Base-by-base conservation (phyloP, 2,797 vertebrate genomes). In the Philypnodon macrostomus region DNA sequence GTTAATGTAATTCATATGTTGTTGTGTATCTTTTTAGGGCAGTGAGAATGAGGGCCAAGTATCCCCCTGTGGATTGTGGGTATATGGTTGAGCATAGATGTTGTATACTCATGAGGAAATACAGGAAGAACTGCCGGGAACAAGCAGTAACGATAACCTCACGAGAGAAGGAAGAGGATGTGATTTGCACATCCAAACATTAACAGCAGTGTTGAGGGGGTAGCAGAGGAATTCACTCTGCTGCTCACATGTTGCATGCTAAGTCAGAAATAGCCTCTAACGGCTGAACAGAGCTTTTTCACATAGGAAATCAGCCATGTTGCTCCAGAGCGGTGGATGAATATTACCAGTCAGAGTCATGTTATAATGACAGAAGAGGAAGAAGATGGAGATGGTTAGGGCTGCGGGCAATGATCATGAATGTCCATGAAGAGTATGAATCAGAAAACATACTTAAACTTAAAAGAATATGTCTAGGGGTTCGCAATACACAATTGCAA, bases 161-260 rank as follows among this genome's bases (percentile, higher is more conserved):
- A 27, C 36, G 32, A 38, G 46, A 26, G 32, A 35, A 35, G 42
- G 31, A 53, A 8, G 29, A 53, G 19, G 34, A 61, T 27, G 31
- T 1, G 4, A 55, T 9, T 77, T 62, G 36, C 45, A 60, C 47
- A 54, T 60, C 73, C 64, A 50, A 69, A 61, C 51, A 64, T 77
- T 67, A 46, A 69, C 69, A 12, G 13, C 19, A 29, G 21, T 67
- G 26, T 61, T 62, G 7, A 7, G 50, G 21, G 34, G n/a, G n/a
- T n/a, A n/a, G 44, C 19, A 2, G 4, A 12, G 23, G 5, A 46
- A 63, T 47, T 50, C 42, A 38, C 38, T 33, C 23, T 30, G 31
- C 39, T 48, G 50, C 48, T 65, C 56, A 70, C 52, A 60, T 64
- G 65, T 60, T 60, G 47, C 34, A 23, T 0, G 13, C 36, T 36